phyloP scores from a whole-genome alignment of 2,113 vertebrate genomes.

The Tachysurus fulvidraco region DNA sequence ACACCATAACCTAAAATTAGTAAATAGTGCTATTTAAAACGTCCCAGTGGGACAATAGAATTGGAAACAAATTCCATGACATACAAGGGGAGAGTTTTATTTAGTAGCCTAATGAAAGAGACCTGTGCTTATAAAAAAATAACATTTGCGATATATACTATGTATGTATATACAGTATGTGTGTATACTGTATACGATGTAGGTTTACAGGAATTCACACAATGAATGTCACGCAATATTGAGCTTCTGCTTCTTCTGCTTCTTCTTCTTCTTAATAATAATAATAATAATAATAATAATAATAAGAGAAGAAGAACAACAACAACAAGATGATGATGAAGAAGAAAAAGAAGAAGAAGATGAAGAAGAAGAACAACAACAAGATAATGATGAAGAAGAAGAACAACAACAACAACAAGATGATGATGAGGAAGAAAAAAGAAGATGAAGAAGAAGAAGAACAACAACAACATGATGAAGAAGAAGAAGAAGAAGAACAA shows the following conservation, averaged over 20 bases:
- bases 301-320: not conserved
- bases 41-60: not conserved
- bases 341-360: too few species aligned
- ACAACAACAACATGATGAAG: too few species aligned
- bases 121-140: not conserved
- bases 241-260: not conserved
- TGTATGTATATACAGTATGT: not conserved
- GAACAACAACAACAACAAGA: too few species aligned
- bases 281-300: not conserved
- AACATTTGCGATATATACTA: not conserved
- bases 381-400: too few species aligned
- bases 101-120: not conserved
- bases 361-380: too few species aligned
- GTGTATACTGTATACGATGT: not conserved
- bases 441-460: too few species aligned
- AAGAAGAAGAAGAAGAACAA: too few species aligned
- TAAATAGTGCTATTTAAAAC: not conserved
- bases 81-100: not conserved
- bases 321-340: too few species aligned
- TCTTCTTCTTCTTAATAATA: not conserved
- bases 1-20: not conserved
- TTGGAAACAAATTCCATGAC: not conserved
- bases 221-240: not conserved
- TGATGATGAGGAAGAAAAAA: too few species aligned
- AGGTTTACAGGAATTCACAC: not conserved